Evolutionary conservation across 23 tunicate genomes (phyloP).

Genomic region (Botrylloides violaceus): DNA sequence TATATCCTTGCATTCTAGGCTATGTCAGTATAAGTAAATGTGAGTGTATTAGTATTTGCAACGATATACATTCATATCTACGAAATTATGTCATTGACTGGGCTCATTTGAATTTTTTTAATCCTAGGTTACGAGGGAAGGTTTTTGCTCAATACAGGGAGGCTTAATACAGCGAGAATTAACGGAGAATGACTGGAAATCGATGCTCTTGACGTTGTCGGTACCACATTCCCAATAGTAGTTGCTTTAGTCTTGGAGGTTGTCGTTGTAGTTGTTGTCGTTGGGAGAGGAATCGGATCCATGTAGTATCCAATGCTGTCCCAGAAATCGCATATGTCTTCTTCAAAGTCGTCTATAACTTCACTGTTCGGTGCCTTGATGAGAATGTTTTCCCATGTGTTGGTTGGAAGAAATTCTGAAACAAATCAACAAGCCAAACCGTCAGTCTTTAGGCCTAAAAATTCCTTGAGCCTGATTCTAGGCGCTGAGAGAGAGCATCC

Average conservation of each 20-base stretch:
- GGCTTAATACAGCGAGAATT: neutral
- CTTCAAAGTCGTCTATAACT: neutral
- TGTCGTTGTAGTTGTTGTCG: conserved; percentile 2
- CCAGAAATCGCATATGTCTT: conserved; percentile 21
- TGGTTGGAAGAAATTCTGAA: neutral
- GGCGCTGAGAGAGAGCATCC: no score
- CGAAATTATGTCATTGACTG: no score
- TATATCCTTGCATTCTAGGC: no score
- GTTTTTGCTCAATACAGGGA: neutral
- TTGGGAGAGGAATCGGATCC: conserved; percentile 18
- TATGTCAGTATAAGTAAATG: no score
- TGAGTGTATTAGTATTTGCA: no score
- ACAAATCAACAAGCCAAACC: no score
- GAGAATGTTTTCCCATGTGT: neutral
- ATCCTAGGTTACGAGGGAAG: no score
- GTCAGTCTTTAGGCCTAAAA: no score
- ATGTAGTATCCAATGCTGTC: conserved; percentile 17
- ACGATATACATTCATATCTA: no score
- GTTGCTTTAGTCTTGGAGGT: neutral
- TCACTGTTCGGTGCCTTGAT: neutral
- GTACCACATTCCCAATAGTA: neutral
- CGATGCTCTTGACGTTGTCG: neutral
- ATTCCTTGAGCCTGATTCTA: no score
- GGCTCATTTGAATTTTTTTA: no score
- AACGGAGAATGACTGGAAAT: neutral